Evolutionary conservation across 2,113 vertebrate species (phyloP).

Genomic region (Pimephales promelas): DNA sequence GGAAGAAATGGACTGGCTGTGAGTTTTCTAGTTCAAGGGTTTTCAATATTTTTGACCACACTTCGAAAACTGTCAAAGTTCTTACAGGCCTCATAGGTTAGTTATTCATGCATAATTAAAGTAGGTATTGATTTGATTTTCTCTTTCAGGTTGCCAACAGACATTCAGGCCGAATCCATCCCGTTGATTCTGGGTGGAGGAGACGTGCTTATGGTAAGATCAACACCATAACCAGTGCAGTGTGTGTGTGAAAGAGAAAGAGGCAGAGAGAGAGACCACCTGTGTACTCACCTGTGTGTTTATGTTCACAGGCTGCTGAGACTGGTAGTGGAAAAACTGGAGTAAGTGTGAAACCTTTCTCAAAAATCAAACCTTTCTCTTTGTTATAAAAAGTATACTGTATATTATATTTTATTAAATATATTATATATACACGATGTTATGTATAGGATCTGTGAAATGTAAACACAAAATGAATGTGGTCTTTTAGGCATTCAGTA

Average conservation of each 20-base stretch:
- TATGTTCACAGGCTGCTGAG: slow-evolving; percentile 87
- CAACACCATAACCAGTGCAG: neutral
- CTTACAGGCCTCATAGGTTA: neutral
- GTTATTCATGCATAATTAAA: neutral
- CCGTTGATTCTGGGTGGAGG: slow-evolving; percentile 95
- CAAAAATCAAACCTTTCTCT: too few relatives aligned
- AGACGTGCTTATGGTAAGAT: slow-evolving; percentile 93
- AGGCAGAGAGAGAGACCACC: too few relatives aligned
- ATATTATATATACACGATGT: neutral
- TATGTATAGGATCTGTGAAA: neutral
- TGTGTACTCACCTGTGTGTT: neutral
- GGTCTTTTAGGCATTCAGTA: slow-evolving; percentile 88
- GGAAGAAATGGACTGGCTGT: slow-evolving; percentile 99
- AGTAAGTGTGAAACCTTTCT: slow-evolving; percentile 77
- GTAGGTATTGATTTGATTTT: neutral
- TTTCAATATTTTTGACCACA: too few relatives aligned
- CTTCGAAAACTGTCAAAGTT: too few relatives aligned
- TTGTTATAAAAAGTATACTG: too few relatives aligned
- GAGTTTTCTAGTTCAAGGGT: slow-evolving; percentile 69
- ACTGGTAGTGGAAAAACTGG: slow-evolving; percentile 98
- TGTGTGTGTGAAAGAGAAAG: neutral
- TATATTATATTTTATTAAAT: too few relatives aligned
- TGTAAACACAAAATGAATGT: neutral
- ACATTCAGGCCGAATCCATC: slow-evolving; percentile 97
- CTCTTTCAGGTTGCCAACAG: slow-evolving; percentile 86